Base-by-base conservation (phyloP, 2,113 vertebrate species). In the Nothoprocta perdicaria region DNA sequence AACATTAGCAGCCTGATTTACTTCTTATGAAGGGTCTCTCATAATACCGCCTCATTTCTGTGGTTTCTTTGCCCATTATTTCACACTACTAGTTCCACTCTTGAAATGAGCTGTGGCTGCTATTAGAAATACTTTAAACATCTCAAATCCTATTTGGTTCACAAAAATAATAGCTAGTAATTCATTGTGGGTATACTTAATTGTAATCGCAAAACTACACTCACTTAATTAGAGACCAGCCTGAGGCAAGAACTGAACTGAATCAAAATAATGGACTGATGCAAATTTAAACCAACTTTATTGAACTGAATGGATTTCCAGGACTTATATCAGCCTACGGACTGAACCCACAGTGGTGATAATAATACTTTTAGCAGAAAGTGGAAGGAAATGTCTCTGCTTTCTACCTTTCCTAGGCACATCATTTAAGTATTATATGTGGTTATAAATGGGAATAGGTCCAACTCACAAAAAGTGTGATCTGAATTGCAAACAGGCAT, bases 251-350 rank as follows among this genome's bases (percentile, higher is more conserved):
- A 94, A 88, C 68, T 92, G 82, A 92, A 93, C 55, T 7, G 33
- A 92, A 62, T 88, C 82, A 93, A 92, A 94, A 94, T 93, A 95
- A 92, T 67, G 88, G 77, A 84, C 73, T 91, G 82, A 86, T 84
- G 60, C 41, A 50, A 84, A 41, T 90, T 91, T 83, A 89, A 93
- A 96, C 89, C 89, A 92, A 92, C 69, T 81, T 89, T 71, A 93
- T 79, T 81, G 66, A 94, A 84, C 72, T 87, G 85, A 93, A 62
- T 88, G 62, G 43, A 86, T 89, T 85, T 95, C 48, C 91, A 82
- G 86, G 57, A 87, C 65, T 93, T 91, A 1, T 8, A 92, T 65
- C 82, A 84, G 87, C 61, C 85, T 75, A 83, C 89, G 57, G 65
- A 91, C 84, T 91, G 76, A 95, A 63, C 50, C 58, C 76, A 33